These are phyloP conservation scores for Potorous gilbertii DNA, from an alignment of 2,797 vertebrate genomes.

Conservation along the genomic window DNA sequence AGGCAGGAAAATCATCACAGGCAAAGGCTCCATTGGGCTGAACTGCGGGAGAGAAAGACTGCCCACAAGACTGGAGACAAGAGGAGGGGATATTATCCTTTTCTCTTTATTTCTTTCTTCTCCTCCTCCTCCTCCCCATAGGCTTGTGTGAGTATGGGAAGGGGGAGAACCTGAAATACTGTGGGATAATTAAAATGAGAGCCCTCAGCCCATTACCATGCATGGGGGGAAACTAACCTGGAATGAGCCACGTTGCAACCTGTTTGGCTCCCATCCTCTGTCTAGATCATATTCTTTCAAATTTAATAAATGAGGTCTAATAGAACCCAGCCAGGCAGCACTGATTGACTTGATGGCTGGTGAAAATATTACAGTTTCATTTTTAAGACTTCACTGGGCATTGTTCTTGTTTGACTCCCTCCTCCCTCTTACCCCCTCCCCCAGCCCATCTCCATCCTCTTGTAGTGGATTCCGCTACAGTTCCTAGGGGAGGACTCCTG, in stretches of 20 bases:
- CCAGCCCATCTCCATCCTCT: not conserved
- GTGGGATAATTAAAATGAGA: conserved; percentile 42
- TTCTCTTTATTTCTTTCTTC: not conserved
- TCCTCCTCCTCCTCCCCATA: not conserved
- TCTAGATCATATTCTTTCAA: conserved; percentile 72
- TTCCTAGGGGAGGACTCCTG: not conserved
- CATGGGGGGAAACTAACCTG: not conserved
- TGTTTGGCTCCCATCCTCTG: conserved; percentile 61
- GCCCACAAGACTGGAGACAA: not conserved
- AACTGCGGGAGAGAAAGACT: not conserved
- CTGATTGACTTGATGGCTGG: conserved; percentile 72
- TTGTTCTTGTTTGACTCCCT: not conserved
- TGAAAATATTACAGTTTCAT: conserved; percentile 69
- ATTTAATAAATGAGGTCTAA: conserved; percentile 79
- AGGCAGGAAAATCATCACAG: conserved; percentile 1
- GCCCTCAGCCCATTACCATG: conserved; percentile 32
- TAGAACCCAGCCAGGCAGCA: conserved; percentile 76
- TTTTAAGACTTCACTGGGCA: conserved; percentile 48
- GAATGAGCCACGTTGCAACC: conserved; percentile 31
- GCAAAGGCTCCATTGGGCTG: not conserved
- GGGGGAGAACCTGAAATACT: not conserved
- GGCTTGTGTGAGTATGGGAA: not conserved
- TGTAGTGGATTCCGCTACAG: not conserved
- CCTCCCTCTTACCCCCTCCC: not conserved
- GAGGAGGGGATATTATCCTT: not conserved